Evolutionary conservation across 2,113 vertebrate genomes (phyloP).

Genomic region (Stegastes partitus): DNA sequence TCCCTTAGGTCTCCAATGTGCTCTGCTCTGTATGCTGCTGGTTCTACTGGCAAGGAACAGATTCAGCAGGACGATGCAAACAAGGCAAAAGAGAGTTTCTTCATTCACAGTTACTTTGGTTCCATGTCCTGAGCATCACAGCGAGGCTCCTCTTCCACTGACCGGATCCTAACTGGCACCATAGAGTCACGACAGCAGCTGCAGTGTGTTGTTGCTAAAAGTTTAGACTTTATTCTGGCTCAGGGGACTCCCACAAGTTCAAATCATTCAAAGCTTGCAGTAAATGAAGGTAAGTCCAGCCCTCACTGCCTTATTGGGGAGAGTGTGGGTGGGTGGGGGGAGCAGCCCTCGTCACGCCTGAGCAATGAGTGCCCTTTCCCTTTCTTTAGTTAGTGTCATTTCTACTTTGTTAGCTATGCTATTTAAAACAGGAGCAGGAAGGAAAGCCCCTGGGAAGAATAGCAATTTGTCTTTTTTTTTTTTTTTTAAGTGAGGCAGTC

Average conservation of each 20-base stretch:
- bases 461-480: background rate
- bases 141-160: conserved; percentile 4
- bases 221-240: conserved; percentile 24
- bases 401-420: conserved; percentile 5
- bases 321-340: conserved; percentile 54
- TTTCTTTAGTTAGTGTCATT: conserved; percentile 1
- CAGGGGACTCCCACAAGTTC: conserved; percentile 41
- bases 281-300: conserved; percentile 58
- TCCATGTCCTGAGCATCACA: conserved; percentile 44
- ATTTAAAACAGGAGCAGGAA: background rate
- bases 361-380: conserved; percentile 18
- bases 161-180: background rate
- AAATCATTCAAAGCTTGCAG: conserved; percentile 45
- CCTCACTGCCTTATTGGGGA: conserved; percentile 69
- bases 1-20: conserved; percentile 45
- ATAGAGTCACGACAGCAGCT: conserved; percentile 15
- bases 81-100: conserved; percentile 8
- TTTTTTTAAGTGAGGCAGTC: background rate
- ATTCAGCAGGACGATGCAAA: conserved; percentile 27
- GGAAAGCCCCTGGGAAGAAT: background rate
- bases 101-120: conserved; percentile 45
- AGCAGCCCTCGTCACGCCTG: conserved; percentile 4
- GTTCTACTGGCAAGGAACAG: conserved; percentile 8
- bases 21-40: conserved; percentile 8
- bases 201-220: conserved; percentile 11